Percentiles rank a stretch among this genome's conserved stretches.
Conservation (phyloP, 2,797 vertebrate species). For the Streptopelia turtur region DNA sequence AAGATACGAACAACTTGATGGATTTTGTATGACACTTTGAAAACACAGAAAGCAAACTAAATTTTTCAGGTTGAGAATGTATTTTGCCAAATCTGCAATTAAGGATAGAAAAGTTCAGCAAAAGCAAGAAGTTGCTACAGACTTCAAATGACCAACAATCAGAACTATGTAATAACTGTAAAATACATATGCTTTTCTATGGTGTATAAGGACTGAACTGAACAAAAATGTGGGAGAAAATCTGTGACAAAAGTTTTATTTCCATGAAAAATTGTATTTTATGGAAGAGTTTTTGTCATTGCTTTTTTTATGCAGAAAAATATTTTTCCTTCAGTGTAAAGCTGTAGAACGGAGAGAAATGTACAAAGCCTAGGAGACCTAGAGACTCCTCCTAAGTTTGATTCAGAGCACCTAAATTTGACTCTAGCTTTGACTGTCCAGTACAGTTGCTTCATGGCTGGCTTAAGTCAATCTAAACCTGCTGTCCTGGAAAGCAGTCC, state of each 20-base stretch:
- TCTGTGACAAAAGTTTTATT: neutral
- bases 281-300: neutral
- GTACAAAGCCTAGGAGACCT: neutral
- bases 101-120: neutral
- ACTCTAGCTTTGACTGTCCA: neutral
- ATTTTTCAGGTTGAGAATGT: neutral
- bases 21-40: neutral
- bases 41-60: neutral
- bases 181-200: neutral
- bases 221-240: neutral
- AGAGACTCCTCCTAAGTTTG: neutral
- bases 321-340: neutral
- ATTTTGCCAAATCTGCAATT: neutral
- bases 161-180: neutral
- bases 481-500: neutral
- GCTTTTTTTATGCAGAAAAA: neutral
- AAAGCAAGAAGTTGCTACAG: neutral
- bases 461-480: neutral
- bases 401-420: neutral
- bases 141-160: neutral
- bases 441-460: neutral
- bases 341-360: neutral
- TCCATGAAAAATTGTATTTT: neutral
- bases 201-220: neutral
- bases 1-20: neutral